Percentiles rank a stretch among this genome's conserved stretches.
Evolutionary conservation across 2,888 invertebrate species (phyloP).

Genomic region (Galeruca laticollis): DNA sequence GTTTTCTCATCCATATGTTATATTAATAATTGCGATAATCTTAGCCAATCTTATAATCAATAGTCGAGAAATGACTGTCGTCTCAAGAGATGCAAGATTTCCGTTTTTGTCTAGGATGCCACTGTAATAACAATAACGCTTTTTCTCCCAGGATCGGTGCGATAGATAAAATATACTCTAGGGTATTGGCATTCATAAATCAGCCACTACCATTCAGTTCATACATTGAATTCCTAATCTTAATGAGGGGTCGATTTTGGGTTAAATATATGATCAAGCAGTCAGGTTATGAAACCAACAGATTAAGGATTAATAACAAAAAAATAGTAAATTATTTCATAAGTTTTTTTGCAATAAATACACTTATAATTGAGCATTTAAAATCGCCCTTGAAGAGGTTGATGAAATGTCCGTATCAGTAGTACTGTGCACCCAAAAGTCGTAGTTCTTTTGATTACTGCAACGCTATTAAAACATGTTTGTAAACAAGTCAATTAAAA

Average conservation of each 20-base stretch:
- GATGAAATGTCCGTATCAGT: too few species aligned
- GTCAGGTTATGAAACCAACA: neutral
- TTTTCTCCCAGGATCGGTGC: neutral
- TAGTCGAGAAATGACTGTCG: constrained; percentile 2
- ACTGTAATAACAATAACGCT: neutral
- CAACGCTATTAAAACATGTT: too few species aligned
- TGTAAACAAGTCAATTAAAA: too few species aligned
- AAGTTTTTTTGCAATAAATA: too few species aligned
- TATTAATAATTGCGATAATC: neutral
- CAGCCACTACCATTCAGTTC: neutral
- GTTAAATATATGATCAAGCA: neutral
- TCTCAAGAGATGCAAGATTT: neutral
- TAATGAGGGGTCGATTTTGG: neutral
- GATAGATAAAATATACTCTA: neutral
- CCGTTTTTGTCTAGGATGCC: constrained; percentile 10
- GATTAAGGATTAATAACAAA: neutral
- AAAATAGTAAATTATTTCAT: too few species aligned
- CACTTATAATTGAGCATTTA: too few species aligned
- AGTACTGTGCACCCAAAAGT: too few species aligned
- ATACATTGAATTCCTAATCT: neutral
- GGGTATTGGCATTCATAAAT: neutral
- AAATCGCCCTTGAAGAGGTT: too few species aligned
- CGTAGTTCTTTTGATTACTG: too few species aligned
- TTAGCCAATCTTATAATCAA: neutral
- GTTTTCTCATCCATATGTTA: neutral